phyloP scores from a whole-genome alignment of 2,888 invertebrate genomes.

The Gasteruption jaculator region DNA sequence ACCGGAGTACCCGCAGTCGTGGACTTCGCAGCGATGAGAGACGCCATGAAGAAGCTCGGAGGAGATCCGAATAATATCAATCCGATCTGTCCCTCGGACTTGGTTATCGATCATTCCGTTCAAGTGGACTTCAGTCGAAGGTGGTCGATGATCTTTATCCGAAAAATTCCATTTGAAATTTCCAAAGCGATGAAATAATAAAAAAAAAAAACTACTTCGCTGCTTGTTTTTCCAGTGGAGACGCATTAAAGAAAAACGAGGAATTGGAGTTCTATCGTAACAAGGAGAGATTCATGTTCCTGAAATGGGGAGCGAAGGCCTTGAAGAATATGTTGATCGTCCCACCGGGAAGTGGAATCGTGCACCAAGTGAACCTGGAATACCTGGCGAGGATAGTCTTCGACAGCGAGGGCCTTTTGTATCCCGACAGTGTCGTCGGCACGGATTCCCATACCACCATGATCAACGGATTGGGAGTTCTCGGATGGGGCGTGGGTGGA shows the following conservation, averaged over 20 bases:
- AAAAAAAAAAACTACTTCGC: slow-evolving; percentile 5
- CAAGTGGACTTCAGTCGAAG: slow-evolving; percentile 88
- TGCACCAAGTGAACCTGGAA: slow-evolving; percentile 97
- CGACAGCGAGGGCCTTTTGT: slow-evolving; percentile 61
- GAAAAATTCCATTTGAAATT: slow-evolving; percentile 5
- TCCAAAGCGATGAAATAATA: slow-evolving; percentile 8
- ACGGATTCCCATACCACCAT: slow-evolving; percentile 99
- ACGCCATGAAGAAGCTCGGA: slow-evolving; percentile 81
- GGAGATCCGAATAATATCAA: slow-evolving; percentile 93
- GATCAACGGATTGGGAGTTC: slow-evolving; percentile 95
- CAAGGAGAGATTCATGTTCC: slow-evolving; percentile 89
- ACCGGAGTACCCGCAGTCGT: slow-evolving; percentile 98
- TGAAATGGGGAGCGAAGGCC: slow-evolving; percentile 97
- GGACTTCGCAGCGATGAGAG: slow-evolving; percentile 98
- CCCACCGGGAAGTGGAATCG: slow-evolving; percentile 97
- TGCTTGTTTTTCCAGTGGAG: slow-evolving; percentile 74
- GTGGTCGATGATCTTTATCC: slow-evolving; percentile 48
- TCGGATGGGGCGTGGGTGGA: slow-evolving; percentile 96
- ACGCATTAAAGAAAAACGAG: slow-evolving; percentile 88
- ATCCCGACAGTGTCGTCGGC: slow-evolving; percentile 91
- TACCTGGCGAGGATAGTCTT: slow-evolving; percentile 91
- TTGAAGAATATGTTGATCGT: slow-evolving; percentile 96
- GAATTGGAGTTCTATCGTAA: slow-evolving; percentile 93
- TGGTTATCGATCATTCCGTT: slow-evolving; percentile 97
- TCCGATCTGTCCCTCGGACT: slow-evolving; percentile 94